These are phyloP conservation scores for Pygocentrus nattereri DNA, from an alignment of 2,797 vertebrate species.

Conservation along the genomic window DNA sequence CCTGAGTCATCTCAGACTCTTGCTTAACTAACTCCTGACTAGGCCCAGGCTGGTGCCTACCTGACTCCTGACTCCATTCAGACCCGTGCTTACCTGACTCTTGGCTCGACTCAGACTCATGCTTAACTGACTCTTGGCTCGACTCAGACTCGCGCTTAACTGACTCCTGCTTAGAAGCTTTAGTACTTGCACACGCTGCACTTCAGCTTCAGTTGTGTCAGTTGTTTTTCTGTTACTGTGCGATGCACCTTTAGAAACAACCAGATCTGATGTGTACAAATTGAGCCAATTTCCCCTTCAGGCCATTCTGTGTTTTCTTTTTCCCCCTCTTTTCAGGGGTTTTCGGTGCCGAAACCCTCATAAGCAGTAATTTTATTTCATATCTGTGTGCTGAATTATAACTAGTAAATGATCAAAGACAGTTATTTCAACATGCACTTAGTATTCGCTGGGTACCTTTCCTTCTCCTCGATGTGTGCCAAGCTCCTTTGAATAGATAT, in stretches of 20 bases:
- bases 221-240: neutral
- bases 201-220: neutral
- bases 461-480: neutral
- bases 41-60: no score
- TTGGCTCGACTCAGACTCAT: no score
- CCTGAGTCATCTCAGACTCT: no score
- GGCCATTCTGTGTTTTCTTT: neutral
- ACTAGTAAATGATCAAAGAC: constrained; percentile 49
- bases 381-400: constrained; percentile 32
- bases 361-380: constrained; percentile 24
- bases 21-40: no score
- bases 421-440: constrained; percentile 36
- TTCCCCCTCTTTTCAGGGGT: neutral
- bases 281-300: constrained; percentile 20
- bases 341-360: constrained; percentile 29
- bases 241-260: constrained; percentile 9
- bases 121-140: no score
- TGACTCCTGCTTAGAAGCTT: neutral
- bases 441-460: constrained; percentile 43
- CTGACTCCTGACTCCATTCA: no score
- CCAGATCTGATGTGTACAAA: constrained; percentile 12
- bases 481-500: constrained; percentile 50
- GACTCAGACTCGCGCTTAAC: no score
- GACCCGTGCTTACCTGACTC: no score
- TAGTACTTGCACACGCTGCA: neutral